Evolutionary conservation across 1,140 invertebrate genomes (phyloP).

Genomic region (Drosophila varians): DNA sequence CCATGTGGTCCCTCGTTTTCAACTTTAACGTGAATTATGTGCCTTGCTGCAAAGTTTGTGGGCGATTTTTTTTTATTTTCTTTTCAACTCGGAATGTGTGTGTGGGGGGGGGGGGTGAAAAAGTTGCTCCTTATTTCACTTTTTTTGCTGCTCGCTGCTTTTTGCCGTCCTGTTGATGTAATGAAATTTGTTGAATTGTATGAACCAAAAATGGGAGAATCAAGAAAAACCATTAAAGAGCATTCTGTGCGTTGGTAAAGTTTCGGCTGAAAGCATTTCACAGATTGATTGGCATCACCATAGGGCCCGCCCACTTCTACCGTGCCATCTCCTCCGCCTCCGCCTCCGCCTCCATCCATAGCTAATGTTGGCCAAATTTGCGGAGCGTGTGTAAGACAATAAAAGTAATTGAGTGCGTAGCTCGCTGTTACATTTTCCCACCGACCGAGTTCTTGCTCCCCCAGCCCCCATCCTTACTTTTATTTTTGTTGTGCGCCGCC

Average conservation of each 20-base stretch:
- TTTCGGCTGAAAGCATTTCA: slow-evolving; percentile 66
- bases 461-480: slow-evolving; percentile 3
- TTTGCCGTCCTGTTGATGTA: slow-evolving; percentile 64
- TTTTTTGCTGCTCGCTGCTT: slow-evolving; percentile 4
- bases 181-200: slow-evolving; percentile 76
- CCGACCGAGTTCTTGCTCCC: slow-evolving; percentile 16
- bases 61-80: slow-evolving; percentile 9
- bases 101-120: slow-evolving; percentile 29
- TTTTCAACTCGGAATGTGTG: background rate
- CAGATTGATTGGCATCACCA: slow-evolving; percentile 75
- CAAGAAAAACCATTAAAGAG: slow-evolving; percentile 70
- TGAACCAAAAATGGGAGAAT: slow-evolving; percentile 36
- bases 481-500: slow-evolving; percentile 44
- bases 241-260: slow-evolving; percentile 58
- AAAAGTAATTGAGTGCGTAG: slow-evolving; percentile 79
- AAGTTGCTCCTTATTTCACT: slow-evolving; percentile 44
- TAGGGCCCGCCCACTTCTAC: background rate
- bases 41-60: slow-evolving; percentile 46
- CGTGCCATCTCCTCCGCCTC: background rate
- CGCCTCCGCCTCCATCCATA: background rate
- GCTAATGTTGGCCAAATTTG: slow-evolving; percentile 71
- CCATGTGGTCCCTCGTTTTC: slow-evolving; percentile 63
- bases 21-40: slow-evolving; percentile 72
- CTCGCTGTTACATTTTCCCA: slow-evolving; percentile 49
- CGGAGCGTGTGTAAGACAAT: slow-evolving; percentile 76